These are phyloP conservation scores for Paracanthobrama guichenoti DNA, from an alignment of 2,113 vertebrate species.

Conservation along the genomic window DNA sequence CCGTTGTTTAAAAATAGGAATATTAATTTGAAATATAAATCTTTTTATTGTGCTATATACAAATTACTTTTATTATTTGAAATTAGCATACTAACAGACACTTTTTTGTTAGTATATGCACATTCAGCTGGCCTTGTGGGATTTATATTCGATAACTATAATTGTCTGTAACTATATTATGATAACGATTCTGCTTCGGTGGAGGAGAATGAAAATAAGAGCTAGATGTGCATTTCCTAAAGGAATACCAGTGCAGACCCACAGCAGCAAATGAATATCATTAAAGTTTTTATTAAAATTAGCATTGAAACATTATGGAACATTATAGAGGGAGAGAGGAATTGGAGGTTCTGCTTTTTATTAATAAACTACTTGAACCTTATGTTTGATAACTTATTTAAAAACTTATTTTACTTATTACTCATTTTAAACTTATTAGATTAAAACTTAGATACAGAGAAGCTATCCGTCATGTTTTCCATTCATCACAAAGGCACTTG, in stretches of 20 bases:
- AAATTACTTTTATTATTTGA: neutral
- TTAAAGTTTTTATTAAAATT: neutral
- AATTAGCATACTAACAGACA: neutral
- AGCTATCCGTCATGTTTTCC: neutral
- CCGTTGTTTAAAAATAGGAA: neutral
- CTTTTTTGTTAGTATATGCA: neutral
- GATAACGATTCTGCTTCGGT: neutral
- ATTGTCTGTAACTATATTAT: constrained; percentile 16
- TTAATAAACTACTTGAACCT: too few relatives aligned
- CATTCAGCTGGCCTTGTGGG: constrained; percentile 8
- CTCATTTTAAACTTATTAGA: too few relatives aligned
- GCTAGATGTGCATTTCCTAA: constrained; percentile 5
- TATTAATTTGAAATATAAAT: neutral
- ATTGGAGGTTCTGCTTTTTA: neutral
- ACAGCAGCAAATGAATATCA: neutral
- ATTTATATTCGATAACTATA: neutral
- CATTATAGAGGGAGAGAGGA: too few relatives aligned
- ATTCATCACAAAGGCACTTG: neutral
- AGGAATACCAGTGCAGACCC: neutral
- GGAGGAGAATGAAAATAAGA: constrained; percentile 9
- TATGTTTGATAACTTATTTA: too few relatives aligned
- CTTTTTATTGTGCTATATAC: too few relatives aligned
- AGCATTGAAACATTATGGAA: neutral
- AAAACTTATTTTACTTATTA: too few relatives aligned
- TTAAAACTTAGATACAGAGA: too few relatives aligned